Evolutionary conservation across 1,140 invertebrate species (phyloP).

Genomic region (Nasonia longicornis): DNA sequence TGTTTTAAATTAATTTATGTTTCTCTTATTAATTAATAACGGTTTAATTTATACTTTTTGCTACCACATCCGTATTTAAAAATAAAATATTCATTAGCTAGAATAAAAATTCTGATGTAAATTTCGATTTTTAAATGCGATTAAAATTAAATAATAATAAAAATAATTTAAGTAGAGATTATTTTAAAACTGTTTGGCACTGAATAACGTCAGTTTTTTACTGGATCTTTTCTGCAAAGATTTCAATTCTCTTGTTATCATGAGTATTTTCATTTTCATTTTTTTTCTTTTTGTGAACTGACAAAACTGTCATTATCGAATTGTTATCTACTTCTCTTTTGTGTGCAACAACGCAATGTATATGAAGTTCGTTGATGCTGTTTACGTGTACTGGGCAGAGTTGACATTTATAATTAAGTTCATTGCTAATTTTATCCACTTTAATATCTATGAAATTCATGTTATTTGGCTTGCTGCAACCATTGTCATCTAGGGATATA

Average conservation of each 20-base stretch:
- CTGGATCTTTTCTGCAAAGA: conserved; percentile 35
- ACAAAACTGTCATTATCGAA: not conserved
- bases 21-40: not conserved
- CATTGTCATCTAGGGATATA: conserved; percentile 27
- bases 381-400: conserved; percentile 57
- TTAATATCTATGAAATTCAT: conserved; percentile 1
- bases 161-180: conserved; percentile 9
- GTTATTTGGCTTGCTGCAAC: conserved; percentile 9
- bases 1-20: not conserved
- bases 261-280: conserved; percentile 30
- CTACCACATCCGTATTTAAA: not conserved
- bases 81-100: not conserved
- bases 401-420: conserved; percentile 58
- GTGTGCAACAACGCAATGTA: conserved; percentile 64
- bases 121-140: not conserved
- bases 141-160: conserved; percentile 24
- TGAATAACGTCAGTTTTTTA: conserved; percentile 50
- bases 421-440: not conserved
- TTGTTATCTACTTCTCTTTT: conserved; percentile 52
- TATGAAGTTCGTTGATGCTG: conserved; percentile 60
- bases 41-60: not conserved
- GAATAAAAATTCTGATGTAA: not conserved
- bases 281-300: conserved; percentile 3
- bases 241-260: not conserved
- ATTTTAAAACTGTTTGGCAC: conserved; percentile 48